Evolutionary conservation across 2,113 vertebrate genomes (phyloP), one percentile per base, ranked within the genome.

Genomic region (Apodemus speciosus): DNA sequence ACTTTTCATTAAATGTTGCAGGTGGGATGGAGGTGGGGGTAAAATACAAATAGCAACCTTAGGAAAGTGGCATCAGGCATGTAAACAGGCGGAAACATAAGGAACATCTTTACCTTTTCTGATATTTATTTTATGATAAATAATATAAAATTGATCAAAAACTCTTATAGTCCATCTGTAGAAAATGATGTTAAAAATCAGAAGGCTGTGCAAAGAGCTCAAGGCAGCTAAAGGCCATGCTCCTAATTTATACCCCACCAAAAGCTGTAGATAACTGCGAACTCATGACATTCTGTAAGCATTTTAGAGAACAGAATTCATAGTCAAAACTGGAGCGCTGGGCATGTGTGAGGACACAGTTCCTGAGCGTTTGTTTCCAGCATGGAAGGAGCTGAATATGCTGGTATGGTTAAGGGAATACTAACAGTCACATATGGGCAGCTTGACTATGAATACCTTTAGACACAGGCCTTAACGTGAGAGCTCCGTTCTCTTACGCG

Each of bases 111-210:
- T 25, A 68, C 21, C 79, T 64, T 72, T 94, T 77, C 56, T 68
- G 7, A 27, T 11, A 72, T 75, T 6, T 58, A 58, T 51, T 79
- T 79, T 79, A 38, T 9, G 18, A 79, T 23, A 56, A 79, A 79
- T 11, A 79, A 4, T 79, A 56, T 35, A n/a, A 75, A 56, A 72
- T 49, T 64, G 46, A n/a, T 60, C 83, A 85, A 77, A 92, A 88
- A 89, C 0, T 25, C 53, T 58, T 2, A 49, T 93, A 77, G 91
- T 89, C 64, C 73, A 43, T 69, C 18, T 93, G 43, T 53, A 92
- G 90, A 96, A 68, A 14, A 62, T 25, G 7, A 88, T 75, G 51
- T 73, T 93, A 75, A 79, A 84, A 95, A 46, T 72, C 6, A 72
- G 23, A 88, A 20, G 51, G 25, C 8, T 81, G 21, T n/a, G 76